These are phyloP conservation scores for Silurus glanis DNA, from an alignment of 2,113 vertebrate genomes.

Conservation along the genomic window DNA sequence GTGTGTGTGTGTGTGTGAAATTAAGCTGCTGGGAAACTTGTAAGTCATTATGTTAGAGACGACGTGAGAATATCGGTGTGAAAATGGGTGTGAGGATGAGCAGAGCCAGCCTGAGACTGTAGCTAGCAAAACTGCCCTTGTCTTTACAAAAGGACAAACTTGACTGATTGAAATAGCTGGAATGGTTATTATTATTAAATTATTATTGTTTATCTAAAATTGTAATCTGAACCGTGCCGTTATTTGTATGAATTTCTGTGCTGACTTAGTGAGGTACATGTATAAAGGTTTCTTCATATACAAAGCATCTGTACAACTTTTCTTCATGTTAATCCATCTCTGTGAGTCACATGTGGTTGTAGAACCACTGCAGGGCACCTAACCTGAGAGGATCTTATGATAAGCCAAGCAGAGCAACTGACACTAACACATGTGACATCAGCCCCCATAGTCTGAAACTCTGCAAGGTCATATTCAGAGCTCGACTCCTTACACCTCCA, in stretches of 20 bases:
- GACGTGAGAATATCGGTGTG: slow-evolving; percentile 64
- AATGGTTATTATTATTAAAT: not conserved
- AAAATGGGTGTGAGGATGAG: slow-evolving; percentile 66
- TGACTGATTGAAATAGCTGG: slow-evolving; percentile 66
- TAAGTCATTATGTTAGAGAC: slow-evolving; percentile 63
- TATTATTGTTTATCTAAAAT: slow-evolving; percentile 18
- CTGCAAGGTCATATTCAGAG: slow-evolving; percentile 38
- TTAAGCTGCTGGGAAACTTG: slow-evolving; percentile 64
- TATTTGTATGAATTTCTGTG: slow-evolving; percentile 11
- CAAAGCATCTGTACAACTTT: slow-evolving; percentile 27
- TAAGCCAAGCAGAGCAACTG: slow-evolving; percentile 28
- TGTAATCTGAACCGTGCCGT: slow-evolving; percentile 9
- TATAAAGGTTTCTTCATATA: slow-evolving; percentile 16
- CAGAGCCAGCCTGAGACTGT: slow-evolving; percentile 66
- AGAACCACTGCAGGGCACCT: slow-evolving; percentile 19
- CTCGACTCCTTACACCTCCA: slow-evolving; percentile 40
- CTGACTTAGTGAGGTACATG: slow-evolving; percentile 28
- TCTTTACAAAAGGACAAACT: slow-evolving; percentile 70
- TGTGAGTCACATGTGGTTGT: slow-evolving; percentile 44
- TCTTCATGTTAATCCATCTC: slow-evolving; percentile 17
- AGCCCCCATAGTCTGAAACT: slow-evolving; percentile 40
- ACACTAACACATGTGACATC: slow-evolving; percentile 48
- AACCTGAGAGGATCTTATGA: slow-evolving; percentile 46
- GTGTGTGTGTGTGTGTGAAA: slow-evolving; percentile 58
- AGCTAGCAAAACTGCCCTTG: slow-evolving; percentile 55